Base-by-base conservation (phyloP, 2,888 invertebrate genomes). In the Formica aserva region DNA sequence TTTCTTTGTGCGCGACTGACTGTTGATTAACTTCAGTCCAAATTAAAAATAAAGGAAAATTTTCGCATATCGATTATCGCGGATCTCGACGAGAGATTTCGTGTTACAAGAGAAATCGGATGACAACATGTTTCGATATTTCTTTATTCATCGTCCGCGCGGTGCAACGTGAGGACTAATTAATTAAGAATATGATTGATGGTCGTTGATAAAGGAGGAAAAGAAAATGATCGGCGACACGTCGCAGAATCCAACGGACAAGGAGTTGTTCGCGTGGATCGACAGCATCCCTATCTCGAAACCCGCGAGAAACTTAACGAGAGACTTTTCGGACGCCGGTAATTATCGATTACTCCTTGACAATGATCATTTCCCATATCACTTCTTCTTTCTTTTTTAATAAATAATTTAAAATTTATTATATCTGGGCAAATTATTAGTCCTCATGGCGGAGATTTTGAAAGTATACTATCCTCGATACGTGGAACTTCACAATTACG, bases 241-340 rank as follows among this genome's bases (percentile, higher is more conserved):
- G 18, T 15, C 13, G 60, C 74, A 74, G n/a, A 62, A 13, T 55
- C 26, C 52, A n/a, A 52, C 18, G 18, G 35, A 72, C 26, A 74
- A 9, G 35, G 74, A 80, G 22, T 45, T 80, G 9, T 9, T 60
- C 87, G 94, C 94, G 86, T 96, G 95, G 95, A 94, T 96, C 65
- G 95, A 96, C 83, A 92, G 91, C 35, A 95, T 96, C 62, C 93
- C 95, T 1, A 94, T 96, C 48, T 95, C 96, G 0, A 95, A 96
- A 85, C 95, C 95, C 0, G 97, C 96, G 55, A 96, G 96, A 92
- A 97, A 97, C 92, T 96, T 97, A 15, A 95, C 96, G 3, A 84
- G 97, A 83, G 97, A 97, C 89, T 97, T 97, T 93, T 96, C 97
- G 35, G 97, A 97, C 95, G 97, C 96, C 88, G 96, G 97, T 97